A percentile compares a stretch with the other conserved stretches of the same genome.
phyloP scores from a whole-genome alignment of 53 echinoderm and acorn worm species.

The Temnopleurus reevesii region DNA sequence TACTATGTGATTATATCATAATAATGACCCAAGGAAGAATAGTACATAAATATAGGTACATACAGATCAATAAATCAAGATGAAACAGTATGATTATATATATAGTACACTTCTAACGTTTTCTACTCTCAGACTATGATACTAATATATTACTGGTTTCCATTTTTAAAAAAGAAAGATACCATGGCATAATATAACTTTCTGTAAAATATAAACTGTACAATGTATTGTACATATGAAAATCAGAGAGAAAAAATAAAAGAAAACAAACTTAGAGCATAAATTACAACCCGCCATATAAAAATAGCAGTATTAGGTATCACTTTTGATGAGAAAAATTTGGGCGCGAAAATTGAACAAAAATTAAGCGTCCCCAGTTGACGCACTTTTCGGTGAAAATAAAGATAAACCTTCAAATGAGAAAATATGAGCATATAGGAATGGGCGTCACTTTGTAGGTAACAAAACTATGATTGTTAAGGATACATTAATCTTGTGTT shows the following conservation, averaged over 20 bases:
- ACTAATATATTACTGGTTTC: too few species aligned
- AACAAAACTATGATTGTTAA: too few species aligned
- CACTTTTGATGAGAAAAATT: not conserved
- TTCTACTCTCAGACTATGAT: too few species aligned
- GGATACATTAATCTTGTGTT: too few species aligned
- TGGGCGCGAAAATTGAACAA: not conserved
- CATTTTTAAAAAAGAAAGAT: conserved; percentile 14
- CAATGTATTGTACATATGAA: conserved; percentile 10
- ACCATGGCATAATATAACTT: conserved; percentile 19
- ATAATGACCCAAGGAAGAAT: conserved; percentile 24
- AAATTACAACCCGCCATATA: not conserved
- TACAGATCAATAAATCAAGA: conserved; percentile 26
- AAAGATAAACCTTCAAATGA: too few species aligned
- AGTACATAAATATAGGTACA: conserved; percentile 6
- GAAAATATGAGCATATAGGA: too few species aligned
- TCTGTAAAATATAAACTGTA: not conserved
- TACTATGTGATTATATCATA: not conserved
- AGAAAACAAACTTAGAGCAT: not conserved
- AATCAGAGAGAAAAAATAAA: not conserved
- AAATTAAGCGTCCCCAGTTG: too few species aligned
- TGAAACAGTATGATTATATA: conserved; percentile 22
- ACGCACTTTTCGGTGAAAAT: too few species aligned
- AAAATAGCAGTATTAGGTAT: not conserved
- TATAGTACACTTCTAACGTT: too few species aligned
- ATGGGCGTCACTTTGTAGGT: too few species aligned